Percentiles rank a stretch among this genome's conserved stretches.
Evolutionary conservation across 2,888 invertebrate genomes (phyloP).

Genomic region (Nineta flava): DNA sequence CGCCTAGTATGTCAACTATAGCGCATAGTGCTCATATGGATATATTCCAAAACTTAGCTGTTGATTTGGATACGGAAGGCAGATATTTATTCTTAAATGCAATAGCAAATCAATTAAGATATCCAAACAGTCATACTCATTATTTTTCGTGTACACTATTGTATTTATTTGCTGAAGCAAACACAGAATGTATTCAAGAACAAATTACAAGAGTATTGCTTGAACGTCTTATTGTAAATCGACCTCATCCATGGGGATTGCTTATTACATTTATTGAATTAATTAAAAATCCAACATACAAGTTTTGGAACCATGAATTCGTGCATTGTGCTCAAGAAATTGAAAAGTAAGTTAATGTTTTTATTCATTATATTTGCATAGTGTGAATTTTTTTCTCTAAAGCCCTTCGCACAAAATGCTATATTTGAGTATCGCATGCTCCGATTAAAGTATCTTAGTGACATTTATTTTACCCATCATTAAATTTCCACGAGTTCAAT

Average conservation of each 20-base stretch:
- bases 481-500: no score
- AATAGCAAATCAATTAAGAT: constrained; percentile 95
- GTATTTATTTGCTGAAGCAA: constrained; percentile 94
- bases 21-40: constrained; percentile 99
- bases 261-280: constrained; percentile 97
- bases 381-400: no score
- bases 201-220: constrained; percentile 93
- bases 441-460: no score
- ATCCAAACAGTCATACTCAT: constrained; percentile 99
- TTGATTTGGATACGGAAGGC: constrained; percentile 95
- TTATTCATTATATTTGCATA: no score
- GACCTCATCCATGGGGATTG: constrained; percentile 98
- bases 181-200: constrained; percentile 94
- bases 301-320: constrained; percentile 99
- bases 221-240: constrained; percentile 91
- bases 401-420: no score
- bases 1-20: constrained; percentile 94
- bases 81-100: constrained; percentile 95
- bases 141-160: constrained; percentile 97
- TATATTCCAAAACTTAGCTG: constrained; percentile 97
- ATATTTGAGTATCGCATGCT: no score
- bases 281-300: constrained; percentile 95
- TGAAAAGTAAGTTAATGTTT: constrained; percentile 85
- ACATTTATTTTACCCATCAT: no score
- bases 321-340: constrained; percentile 99